Base-by-base conservation (phyloP, 35 echinoderm and acorn worm species). In the Eucidaris tribuloides region DNA sequence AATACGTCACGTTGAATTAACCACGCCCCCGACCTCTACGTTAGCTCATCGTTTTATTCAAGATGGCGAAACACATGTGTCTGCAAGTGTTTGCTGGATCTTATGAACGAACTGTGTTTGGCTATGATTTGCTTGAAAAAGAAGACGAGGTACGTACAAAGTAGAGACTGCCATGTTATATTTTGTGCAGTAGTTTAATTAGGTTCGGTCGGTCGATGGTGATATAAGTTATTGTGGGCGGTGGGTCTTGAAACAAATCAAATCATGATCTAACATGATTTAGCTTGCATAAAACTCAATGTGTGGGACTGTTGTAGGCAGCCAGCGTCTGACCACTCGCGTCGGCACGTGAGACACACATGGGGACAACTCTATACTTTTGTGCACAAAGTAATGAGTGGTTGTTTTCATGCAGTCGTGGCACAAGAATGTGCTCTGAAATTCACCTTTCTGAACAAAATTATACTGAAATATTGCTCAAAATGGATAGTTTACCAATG, bases 71-170 rank as follows among this genome's bases (percentile, higher is more conserved):
- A 9, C 74, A 62, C 81, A 85, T 89, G 65, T 86, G 79, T 20
- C 59, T 82, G 22, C 57, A 86, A 74, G 39, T 96, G 18, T 78
- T 91, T 46, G 87, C 78, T 57, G 93, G 93, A 3, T 96, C 88
- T 52, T 96, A 96, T 65, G 93, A 96, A 70, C 74, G 88, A 66
- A 87, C 33, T 42, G 37, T 86, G 45, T 70, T 96, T 33, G 93
- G 93, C 9, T 96, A 91, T 82, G 83, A 83, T 43, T 63, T 96
- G 37, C 32, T 82, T 32, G 78, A 87, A 39, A 79, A 87, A 31
- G 59, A 79, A 38, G 46, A 60, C 1, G 37, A 91, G 77, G 89
- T 91, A 65, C 34, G 70, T 45, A 78, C 33, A 1, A 22, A 59
- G 0, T 25, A 42, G 29, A 41, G 7, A 35, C 1, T 20, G 0